A percentile compares a stretch with the other conserved stretches of the same genome.
These are phyloP conservation scores for Macrosoma leucophasiata DNA, from an alignment of 2,888 invertebrate genomes.

Conservation along the genomic window DNA sequence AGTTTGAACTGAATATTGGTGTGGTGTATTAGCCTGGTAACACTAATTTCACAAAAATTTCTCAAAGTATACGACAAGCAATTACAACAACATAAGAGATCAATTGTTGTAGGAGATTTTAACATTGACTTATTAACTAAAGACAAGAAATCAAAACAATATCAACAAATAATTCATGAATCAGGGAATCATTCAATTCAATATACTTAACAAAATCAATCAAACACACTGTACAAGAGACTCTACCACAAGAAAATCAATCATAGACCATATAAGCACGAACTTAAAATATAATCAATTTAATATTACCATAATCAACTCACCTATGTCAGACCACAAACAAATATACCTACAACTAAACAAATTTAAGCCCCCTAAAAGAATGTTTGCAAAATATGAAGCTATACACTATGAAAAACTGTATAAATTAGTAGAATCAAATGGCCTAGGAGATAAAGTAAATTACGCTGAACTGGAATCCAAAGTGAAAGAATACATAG, in stretches of 20 bases:
- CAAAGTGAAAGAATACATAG: not conserved
- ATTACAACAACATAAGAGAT: slow-evolving; percentile 10
- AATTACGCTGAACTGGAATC: not conserved
- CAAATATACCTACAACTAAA: slow-evolving; percentile 21
- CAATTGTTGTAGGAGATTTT: slow-evolving; percentile 14
- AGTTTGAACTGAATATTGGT: slow-evolving; percentile 20
- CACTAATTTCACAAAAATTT: slow-evolving; percentile 13
- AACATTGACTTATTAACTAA: slow-evolving; percentile 11
- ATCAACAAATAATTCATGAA: no score
- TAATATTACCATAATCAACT: slow-evolving; percentile 17
- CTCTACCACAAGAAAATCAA: slow-evolving; percentile 9
- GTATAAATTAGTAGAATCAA: no score
- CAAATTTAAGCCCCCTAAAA: slow-evolving; percentile 3
- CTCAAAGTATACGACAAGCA: slow-evolving; percentile 12
- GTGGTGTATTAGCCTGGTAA: slow-evolving; percentile 16
- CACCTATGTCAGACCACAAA: slow-evolving; percentile 23
- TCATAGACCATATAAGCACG: slow-evolving; percentile 18
- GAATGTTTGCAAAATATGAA: slow-evolving; percentile 7
- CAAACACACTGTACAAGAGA: slow-evolving; percentile 16
- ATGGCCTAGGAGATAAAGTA: not conserved
- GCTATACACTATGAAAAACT: slow-evolving; percentile 15
- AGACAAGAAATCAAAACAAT: slow-evolving; percentile 6
- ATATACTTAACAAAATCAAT: slow-evolving; percentile 19
- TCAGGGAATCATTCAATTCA: slow-evolving; percentile 8
- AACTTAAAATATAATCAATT: slow-evolving; percentile 12